phyloP scores from a whole-genome alignment of 2,797 vertebrate species.

The Coracias cyanogaster region DNA sequence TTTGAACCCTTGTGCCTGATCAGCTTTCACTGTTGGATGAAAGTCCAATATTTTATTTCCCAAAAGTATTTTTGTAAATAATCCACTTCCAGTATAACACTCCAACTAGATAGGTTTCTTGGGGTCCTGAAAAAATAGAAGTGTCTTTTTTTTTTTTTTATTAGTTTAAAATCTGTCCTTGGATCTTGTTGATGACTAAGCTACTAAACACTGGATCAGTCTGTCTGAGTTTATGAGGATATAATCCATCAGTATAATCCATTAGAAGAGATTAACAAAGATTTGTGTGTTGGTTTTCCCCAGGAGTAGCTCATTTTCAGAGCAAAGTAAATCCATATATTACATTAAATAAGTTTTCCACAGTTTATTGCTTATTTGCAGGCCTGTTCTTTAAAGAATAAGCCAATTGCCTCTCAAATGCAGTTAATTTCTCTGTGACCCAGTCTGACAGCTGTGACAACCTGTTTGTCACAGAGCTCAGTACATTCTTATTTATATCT shows the following conservation, averaged over 20 bases:
- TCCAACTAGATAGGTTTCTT: neutral
- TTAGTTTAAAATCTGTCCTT: neutral
- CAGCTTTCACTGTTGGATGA: neutral
- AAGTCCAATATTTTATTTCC: neutral
- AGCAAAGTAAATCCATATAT: neutral
- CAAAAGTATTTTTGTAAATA: neutral
- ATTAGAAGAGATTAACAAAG: neutral
- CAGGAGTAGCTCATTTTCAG: neutral
- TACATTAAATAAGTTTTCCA: neutral
- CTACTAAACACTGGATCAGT: neutral
- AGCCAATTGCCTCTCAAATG: neutral
- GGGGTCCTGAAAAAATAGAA: neutral
- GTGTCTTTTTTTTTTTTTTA: neutral
- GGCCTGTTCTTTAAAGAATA: neutral
- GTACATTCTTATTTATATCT: neutral
- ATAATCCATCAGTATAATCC: neutral
- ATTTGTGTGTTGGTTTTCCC: neutral
- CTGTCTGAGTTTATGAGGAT: neutral
- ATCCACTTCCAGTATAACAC: neutral
- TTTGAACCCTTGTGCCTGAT: neutral
- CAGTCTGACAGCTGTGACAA: conserved; percentile 6
- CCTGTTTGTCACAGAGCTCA: neutral
- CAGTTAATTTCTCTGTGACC: neutral
- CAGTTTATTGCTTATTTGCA: neutral
- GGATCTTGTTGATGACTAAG: neutral